These are phyloP conservation scores for Grantiella picta DNA, from an alignment of 2,113 vertebrate genomes.

Conservation along the genomic window DNA sequence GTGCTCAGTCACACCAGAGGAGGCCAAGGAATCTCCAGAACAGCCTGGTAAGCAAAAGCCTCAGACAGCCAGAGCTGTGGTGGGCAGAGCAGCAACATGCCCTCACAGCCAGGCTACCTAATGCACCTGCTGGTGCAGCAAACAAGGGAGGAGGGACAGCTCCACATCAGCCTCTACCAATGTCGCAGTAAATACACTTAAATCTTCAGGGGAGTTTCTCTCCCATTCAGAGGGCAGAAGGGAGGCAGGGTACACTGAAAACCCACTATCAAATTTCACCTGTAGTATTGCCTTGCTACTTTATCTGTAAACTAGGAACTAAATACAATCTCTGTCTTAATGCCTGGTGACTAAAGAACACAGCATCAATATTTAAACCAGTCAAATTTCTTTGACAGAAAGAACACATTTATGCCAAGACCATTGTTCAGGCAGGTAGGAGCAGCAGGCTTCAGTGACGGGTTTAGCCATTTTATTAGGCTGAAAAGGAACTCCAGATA, in stretches of 20 bases:
- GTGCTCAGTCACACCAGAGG: not conserved
- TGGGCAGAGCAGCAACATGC: rapidly evolving
- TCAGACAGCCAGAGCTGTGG: not conserved
- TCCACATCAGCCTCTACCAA: not conserved
- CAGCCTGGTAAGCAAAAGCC: not conserved
- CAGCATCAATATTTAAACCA: not conserved
- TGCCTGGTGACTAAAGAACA: not conserved
- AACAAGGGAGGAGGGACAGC: not conserved
- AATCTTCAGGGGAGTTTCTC: not conserved
- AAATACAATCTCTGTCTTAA: not conserved
- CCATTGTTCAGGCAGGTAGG: not conserved
- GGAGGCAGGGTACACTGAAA: not conserved
- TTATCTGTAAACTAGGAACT: not conserved
- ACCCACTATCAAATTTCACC: not conserved
- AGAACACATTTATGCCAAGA: not conserved
- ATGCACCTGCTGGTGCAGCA: not conserved
- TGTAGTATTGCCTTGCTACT: not conserved
- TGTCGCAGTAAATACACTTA: not conserved
- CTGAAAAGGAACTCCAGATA: not conserved
- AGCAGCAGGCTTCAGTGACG: not conserved
- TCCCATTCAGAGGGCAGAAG: not conserved
- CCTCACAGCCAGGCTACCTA: not conserved
- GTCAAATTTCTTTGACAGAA: not conserved
- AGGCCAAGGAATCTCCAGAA: not conserved
- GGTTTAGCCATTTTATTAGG: not conserved